Conservation (phyloP, 2,888 invertebrate genomes). For the Gandaritis pyraliata region DNA sequence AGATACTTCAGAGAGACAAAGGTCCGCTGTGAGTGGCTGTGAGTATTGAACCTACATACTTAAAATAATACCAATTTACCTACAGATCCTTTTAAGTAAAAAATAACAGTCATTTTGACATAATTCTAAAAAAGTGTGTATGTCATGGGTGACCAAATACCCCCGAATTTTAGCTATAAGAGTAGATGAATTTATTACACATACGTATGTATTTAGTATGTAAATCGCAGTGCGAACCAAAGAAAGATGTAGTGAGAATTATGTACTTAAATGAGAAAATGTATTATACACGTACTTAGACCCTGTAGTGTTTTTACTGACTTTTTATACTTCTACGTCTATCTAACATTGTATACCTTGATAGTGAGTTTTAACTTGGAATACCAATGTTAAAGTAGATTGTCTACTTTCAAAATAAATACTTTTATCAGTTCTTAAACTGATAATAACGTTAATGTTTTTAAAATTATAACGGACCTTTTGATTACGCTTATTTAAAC, state of each 20-base stretch:
- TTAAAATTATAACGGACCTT: constrained; percentile 25
- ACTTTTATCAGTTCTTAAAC: constrained; percentile 2
- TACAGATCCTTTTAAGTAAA: background rate
- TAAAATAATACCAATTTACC: no score
- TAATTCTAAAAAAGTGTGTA: constrained; percentile 25
- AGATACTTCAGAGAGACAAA: no score
- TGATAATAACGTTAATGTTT: constrained; percentile 2
- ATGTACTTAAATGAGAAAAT: constrained; percentile 52
- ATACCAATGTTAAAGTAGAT: constrained; percentile 3
- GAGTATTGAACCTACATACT: no score
- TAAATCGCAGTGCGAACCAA: constrained; percentile 53
- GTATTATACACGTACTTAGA: constrained; percentile 73
- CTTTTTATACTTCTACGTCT: constrained; percentile 77
- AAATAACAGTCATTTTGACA: background rate
- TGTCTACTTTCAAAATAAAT: constrained; percentile 11
- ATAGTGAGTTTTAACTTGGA: background rate
- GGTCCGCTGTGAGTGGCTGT: no score
- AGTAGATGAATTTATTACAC: constrained; percentile 54
- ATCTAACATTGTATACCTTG: constrained; percentile 54
- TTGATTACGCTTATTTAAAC: constrained; percentile 27
- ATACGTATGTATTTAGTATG: constrained; percentile 42
- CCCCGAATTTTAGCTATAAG: constrained; percentile 70
- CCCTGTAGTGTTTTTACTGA: constrained; percentile 78
- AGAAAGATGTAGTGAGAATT: constrained; percentile 79
- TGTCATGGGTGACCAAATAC: constrained; percentile 63